Conservation (phyloP, 2,113 vertebrate species). For the Herpetotheres cachinnans region DNA sequence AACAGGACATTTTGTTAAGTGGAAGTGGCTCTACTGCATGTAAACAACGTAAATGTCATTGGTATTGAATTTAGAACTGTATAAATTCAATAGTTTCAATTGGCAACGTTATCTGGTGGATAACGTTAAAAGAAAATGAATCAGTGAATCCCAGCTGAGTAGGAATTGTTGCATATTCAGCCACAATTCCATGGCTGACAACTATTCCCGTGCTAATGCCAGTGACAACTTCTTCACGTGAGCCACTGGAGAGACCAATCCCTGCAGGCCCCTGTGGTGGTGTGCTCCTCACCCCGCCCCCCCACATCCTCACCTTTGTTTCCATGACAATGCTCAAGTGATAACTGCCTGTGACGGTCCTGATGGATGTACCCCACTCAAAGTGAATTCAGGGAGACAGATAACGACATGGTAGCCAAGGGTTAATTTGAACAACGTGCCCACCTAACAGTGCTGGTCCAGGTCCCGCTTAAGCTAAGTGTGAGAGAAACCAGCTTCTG, state of each 20-base stretch:
- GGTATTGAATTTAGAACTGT: not conserved
- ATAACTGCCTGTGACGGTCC: too few species aligned
- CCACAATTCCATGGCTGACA: not conserved
- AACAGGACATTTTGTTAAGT: not conserved
- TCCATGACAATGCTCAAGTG: too few species aligned
- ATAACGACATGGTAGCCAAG: too few species aligned
- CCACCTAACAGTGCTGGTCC: too few species aligned
- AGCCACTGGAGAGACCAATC: not conserved
- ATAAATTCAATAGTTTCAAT: not conserved
- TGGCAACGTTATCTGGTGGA: not conserved
- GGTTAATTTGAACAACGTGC: too few species aligned
- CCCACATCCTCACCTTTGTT: too few species aligned
- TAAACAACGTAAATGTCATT: not conserved
- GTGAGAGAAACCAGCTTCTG: too few species aligned
- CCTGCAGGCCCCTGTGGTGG: not conserved
- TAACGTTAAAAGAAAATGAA: not conserved
- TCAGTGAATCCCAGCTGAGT: not conserved
- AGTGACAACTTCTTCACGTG: not conserved
- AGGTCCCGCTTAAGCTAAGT: too few species aligned
- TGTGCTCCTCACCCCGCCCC: too few species aligned
- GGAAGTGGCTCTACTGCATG: not conserved
- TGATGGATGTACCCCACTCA: too few species aligned
- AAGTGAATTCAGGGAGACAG: too few species aligned
- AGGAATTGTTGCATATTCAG: not conserved
- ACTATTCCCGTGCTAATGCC: not conserved